Percentiles rank a stretch among this genome's conserved stretches.
Evolutionary conservation across 2,888 invertebrate genomes (phyloP).

Genomic region (Subacronicta megacephala): DNA sequence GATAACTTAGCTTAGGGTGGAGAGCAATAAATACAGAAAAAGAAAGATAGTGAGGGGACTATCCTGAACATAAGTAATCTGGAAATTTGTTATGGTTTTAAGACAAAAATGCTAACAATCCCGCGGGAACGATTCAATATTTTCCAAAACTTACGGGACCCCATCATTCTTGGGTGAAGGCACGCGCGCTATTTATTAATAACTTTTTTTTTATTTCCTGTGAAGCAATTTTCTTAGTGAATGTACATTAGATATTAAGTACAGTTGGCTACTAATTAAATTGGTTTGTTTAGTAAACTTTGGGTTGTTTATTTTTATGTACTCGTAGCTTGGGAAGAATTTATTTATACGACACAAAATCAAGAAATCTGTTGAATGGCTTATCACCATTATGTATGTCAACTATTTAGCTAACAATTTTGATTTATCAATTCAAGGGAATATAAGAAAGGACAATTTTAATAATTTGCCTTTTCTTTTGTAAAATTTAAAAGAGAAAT

Average conservation of each 20-base stretch:
- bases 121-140: slow-evolving; percentile 77
- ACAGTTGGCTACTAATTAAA: slow-evolving; percentile 4
- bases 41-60: slow-evolving; percentile 74
- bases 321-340: background rate
- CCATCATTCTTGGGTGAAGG: slow-evolving; percentile 46
- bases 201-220: slow-evolving; percentile 31
- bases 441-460: no score
- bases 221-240: slow-evolving; percentile 17
- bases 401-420: no score
- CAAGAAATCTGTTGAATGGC: background rate
- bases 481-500: no score
- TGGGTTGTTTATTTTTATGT: background rate
- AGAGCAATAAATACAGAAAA: slow-evolving; percentile 85
- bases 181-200: slow-evolving; percentile 57
- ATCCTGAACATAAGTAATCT: slow-evolving; percentile 78
- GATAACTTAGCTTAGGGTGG: slow-evolving; percentile 86
- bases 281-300: background rate
- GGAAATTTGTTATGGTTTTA: slow-evolving; percentile 88
- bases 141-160: slow-evolving; percentile 57
- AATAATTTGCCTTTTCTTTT: no score
- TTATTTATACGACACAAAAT: background rate
- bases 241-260: slow-evolving; percentile 5
- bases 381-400: no score
- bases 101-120: slow-evolving; percentile 79
- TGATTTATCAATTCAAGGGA: no score